Percentiles rank a stretch among this genome's conserved stretches.
Conservation (phyloP, 1,140 invertebrate genomes). For the Ectropis grisescens region DNA sequence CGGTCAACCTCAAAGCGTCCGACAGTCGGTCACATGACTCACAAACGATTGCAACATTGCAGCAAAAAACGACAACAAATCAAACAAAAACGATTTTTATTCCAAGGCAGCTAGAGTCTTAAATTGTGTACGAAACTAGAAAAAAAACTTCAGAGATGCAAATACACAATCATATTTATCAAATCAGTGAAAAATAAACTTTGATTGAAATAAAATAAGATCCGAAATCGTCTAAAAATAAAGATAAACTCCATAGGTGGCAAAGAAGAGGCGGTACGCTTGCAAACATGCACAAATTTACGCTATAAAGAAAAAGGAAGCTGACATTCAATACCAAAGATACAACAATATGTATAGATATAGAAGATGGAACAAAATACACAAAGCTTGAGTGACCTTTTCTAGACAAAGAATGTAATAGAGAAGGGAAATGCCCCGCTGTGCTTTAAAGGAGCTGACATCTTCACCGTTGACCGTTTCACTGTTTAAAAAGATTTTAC, state of each 20-base stretch:
- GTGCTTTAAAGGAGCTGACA: slow-evolving; percentile 22
- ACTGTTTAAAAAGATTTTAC: slow-evolving; percentile 9
- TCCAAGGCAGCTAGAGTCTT: too few relatives aligned
- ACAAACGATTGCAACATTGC: slow-evolving; percentile 30
- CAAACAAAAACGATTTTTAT: slow-evolving; percentile 42
- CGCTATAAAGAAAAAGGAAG: slow-evolving; percentile 33
- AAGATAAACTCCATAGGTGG: slow-evolving; percentile 37
- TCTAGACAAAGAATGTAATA: slow-evolving; percentile 27
- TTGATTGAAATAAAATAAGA: slow-evolving; percentile 7
- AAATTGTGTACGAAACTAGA: too few relatives aligned
- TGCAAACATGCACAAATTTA: slow-evolving; percentile 46
- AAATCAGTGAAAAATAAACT: not conserved
- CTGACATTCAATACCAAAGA: slow-evolving; percentile 27
- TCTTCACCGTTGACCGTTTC: slow-evolving; percentile 39
- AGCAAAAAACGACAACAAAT: too few relatives aligned
- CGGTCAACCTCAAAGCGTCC: slow-evolving; percentile 28
- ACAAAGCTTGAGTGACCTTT: slow-evolving; percentile 43
- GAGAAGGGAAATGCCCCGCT: slow-evolving; percentile 42
- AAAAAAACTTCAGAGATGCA: slow-evolving; percentile 33
- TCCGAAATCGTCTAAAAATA: slow-evolving; percentile 6
- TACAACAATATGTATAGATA: slow-evolving; percentile 37
- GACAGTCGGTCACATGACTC: slow-evolving; percentile 30
- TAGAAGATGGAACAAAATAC: slow-evolving; percentile 29
- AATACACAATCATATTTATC: too few relatives aligned
- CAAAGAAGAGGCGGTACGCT: slow-evolving; percentile 41